These are phyloP conservation scores for Rhinichthys klamathensis DNA, from an alignment of 2,113 vertebrate genomes.

Conservation along the genomic window DNA sequence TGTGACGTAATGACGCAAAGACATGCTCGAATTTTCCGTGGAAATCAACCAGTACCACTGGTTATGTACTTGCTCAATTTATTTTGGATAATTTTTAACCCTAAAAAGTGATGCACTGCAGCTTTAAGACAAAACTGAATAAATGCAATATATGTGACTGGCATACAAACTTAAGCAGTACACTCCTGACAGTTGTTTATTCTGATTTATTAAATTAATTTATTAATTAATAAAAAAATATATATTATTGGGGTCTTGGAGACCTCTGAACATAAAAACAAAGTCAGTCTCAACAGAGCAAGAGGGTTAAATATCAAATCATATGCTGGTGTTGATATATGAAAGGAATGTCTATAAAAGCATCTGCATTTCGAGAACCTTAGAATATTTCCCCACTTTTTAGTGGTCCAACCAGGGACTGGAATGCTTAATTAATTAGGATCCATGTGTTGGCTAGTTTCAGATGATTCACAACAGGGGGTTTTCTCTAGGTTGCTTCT, in stretches of 20 bases:
- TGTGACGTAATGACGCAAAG: no score
- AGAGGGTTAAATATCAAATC: background rate
- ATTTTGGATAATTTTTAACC: no score
- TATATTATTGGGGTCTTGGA: background rate
- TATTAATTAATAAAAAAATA: background rate
- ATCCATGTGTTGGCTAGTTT: background rate
- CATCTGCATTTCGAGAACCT: background rate
- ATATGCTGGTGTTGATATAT: background rate
- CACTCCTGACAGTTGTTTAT: background rate
- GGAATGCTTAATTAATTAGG: background rate
- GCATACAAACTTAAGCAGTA: background rate
- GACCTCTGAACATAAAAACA: background rate
- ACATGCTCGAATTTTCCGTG: no score
- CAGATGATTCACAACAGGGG: background rate
- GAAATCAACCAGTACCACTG: no score
- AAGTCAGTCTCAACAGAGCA: background rate
- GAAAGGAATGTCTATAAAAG: background rate
- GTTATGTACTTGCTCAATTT: no score
- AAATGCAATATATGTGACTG: background rate
- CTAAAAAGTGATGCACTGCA: no score
- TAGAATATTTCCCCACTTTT: background rate
- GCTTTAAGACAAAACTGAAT: no score
- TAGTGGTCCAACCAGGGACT: background rate
- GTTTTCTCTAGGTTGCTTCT: constrained; percentile 19
- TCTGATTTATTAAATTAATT: background rate